phyloP scores from a whole-genome alignment of 1,140 invertebrate species.

The Tetragnatha versicolor region DNA sequence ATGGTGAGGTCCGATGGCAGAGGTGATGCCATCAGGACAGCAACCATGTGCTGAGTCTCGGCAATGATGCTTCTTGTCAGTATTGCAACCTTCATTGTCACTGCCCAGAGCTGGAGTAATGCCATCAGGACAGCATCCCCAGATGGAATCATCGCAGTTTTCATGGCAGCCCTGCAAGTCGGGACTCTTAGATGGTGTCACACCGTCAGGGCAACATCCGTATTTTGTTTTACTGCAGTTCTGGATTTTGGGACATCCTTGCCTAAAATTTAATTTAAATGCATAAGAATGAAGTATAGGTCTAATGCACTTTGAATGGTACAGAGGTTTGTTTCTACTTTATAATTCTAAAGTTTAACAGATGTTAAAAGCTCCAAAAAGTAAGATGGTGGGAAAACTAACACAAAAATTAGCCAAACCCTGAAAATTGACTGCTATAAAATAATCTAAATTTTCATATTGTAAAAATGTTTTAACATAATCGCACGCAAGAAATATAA shows the following conservation, averaged over 20 bases:
- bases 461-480: no score
- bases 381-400: no score
- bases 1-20: constrained; percentile 63
- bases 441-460: no score
- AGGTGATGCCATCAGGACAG: constrained; percentile 63
- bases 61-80: constrained; percentile 65
- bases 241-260: constrained; percentile 57
- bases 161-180: constrained; percentile 57
- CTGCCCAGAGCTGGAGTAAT: constrained; percentile 85
- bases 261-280: background rate
- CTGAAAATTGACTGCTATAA: no score
- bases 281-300: background rate
- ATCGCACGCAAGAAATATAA: no score
- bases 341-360: background rate
- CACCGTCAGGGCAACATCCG: constrained; percentile 80
- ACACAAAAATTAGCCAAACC: no score
- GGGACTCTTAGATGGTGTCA: constrained; percentile 65
- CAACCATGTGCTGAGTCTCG: constrained; percentile 72
- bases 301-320: background rate
- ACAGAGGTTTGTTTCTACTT: background rate
- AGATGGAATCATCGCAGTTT: constrained; percentile 72
- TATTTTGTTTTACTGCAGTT: constrained; percentile 65
- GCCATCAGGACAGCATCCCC: constrained; percentile 89
- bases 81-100: constrained; percentile 78
- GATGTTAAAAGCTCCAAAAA: background rate